Conservation (phyloP, 2,113 vertebrate species). For the Tonatia bakeri region DNA sequence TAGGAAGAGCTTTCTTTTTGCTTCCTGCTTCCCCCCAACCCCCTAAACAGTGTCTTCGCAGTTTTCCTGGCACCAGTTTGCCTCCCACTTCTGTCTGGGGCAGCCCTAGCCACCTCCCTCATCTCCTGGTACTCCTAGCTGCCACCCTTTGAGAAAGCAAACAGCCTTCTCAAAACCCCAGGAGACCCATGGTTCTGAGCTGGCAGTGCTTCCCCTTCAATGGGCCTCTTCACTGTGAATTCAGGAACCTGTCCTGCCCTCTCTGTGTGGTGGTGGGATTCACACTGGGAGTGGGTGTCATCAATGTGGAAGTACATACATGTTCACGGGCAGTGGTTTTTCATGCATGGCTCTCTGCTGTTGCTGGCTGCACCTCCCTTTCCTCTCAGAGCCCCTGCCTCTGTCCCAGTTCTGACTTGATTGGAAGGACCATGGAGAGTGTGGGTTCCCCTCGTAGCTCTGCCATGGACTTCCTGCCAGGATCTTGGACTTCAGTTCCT, state of each 20-base stretch:
- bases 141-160: neutral
- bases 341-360: rapidly evolving
- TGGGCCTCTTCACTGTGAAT: neutral
- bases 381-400: neutral
- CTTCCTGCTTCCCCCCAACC: neutral
- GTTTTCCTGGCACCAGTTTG: neutral
- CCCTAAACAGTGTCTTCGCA: neutral
- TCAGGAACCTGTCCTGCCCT: neutral
- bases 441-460: neutral
- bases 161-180: neutral
- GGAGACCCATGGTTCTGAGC: neutral
- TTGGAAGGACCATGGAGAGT: neutral
- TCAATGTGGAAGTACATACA: rapidly evolving
- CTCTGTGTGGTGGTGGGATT: neutral
- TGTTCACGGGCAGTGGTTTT: rapidly evolving
- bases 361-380: neutral
- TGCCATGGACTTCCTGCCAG: neutral
- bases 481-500: neutral
- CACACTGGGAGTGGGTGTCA: neutral
- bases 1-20: constrained; percentile 1
- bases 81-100: neutral
- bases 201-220: neutral
- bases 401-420: neutral
- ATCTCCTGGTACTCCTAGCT: neutral
- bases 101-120: neutral